A percentile compares a stretch with the other conserved stretches of the same genome.
Evolutionary conservation across 2,113 vertebrate species (phyloP).

Genomic region (Phoenicopterus ruber): DNA sequence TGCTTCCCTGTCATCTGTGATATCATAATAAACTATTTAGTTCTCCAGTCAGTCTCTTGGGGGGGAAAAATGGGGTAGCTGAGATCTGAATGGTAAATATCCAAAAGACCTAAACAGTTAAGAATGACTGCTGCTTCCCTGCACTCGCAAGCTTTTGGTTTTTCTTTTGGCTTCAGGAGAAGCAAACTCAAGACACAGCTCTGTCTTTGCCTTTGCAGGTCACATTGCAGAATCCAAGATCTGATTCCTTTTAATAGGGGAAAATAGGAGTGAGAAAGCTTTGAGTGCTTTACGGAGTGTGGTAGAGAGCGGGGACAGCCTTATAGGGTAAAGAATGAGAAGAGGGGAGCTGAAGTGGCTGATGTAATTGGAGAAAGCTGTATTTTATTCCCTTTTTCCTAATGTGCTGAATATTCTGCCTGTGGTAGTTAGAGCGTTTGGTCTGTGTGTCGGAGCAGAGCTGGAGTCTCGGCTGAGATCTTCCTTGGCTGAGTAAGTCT

Average conservation of each 20-base stretch:
- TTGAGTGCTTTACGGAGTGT: neutral
- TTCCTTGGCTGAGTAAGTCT: neutral
- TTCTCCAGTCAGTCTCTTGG: neutral
- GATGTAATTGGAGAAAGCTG: slow-evolving; percentile 25
- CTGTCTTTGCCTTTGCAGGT: slow-evolving; percentile 15
- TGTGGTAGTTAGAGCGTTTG: neutral
- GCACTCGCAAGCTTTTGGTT: neutral
- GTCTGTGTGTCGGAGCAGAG: neutral
- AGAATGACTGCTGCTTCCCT: neutral
- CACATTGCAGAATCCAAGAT: neutral
- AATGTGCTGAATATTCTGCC: neutral
- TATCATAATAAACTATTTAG: slow-evolving; percentile 1
- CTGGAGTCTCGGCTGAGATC: neutral
- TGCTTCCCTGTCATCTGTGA: slow-evolving; percentile 25
- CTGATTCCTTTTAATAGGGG: neutral
- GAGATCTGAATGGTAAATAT: neutral
- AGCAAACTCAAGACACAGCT: neutral
- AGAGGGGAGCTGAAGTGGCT: neutral
- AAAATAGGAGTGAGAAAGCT: neutral
- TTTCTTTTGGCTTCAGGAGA: neutral
- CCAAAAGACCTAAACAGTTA: neutral
- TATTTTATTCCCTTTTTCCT: neutral
- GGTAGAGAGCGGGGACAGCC: neutral
- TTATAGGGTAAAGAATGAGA: slow-evolving; percentile 67
- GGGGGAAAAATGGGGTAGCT: neutral